Percentiles rank a stretch among this genome's conserved stretches.
These are phyloP conservation scores for Erebia palarica DNA, from an alignment of 2,888 invertebrate genomes.

Conservation along the genomic window DNA sequence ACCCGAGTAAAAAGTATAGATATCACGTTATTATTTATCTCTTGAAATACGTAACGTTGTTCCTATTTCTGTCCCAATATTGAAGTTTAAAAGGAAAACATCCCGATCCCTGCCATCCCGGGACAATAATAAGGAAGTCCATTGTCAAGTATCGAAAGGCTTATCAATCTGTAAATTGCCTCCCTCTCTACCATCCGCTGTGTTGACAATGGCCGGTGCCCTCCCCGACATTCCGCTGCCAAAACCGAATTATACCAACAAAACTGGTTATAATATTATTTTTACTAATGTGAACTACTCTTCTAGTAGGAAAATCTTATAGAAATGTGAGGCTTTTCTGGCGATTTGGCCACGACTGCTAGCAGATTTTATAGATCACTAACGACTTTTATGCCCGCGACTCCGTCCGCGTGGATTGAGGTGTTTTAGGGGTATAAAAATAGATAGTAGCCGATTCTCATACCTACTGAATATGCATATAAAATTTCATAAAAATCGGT, in stretches of 20 bases:
- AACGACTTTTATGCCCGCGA: too few relatives aligned
- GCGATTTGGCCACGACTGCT: too few relatives aligned
- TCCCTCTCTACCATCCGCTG: slow-evolving; percentile 14
- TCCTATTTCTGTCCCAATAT: slow-evolving; percentile 5
- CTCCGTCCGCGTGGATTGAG: too few relatives aligned
- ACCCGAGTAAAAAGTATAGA: not conserved
- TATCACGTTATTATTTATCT: not conserved
- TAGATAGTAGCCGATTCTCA: too few relatives aligned
- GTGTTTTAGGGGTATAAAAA: too few relatives aligned
- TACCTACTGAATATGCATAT: too few relatives aligned
- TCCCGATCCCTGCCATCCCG: slow-evolving; percentile 6
- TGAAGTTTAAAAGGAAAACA: slow-evolving; percentile 22
- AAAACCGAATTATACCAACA: slow-evolving; percentile 25
- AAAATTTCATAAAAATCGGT: too few relatives aligned
- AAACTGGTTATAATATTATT: slow-evolving; percentile 23
- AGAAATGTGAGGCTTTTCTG: too few relatives aligned
- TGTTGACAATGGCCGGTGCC: slow-evolving; percentile 45
- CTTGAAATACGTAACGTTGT: not conserved
- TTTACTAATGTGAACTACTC: slow-evolving; percentile 14
- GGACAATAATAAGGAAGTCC: slow-evolving; percentile 29
- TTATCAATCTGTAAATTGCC: slow-evolving; percentile 69
- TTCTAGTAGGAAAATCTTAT: not conserved
- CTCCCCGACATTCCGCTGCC: slow-evolving; percentile 45
- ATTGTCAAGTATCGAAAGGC: slow-evolving; percentile 60
- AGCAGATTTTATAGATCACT: too few relatives aligned